These are phyloP conservation scores for Pachyramphus minor DNA, from an alignment of 2,113 vertebrate genomes.

Conservation along the genomic window DNA sequence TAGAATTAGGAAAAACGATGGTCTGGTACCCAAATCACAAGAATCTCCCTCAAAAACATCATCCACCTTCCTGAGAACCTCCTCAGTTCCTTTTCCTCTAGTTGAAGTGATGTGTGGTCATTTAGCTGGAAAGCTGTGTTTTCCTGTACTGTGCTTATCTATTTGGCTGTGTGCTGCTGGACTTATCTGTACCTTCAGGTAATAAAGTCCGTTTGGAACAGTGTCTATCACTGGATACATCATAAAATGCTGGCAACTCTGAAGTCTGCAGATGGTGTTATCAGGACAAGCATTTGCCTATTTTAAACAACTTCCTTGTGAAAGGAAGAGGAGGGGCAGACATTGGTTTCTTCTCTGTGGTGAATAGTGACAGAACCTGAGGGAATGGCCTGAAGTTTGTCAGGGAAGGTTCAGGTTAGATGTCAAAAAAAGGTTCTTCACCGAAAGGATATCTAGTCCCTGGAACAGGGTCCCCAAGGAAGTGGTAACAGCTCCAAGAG, in stretches of 20 bases:
- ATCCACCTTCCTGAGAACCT: not conserved
- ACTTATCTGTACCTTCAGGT: not conserved
- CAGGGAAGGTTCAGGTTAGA: not conserved
- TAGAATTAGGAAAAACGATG: not conserved
- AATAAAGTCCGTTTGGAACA: not conserved
- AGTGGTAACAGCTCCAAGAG: not conserved
- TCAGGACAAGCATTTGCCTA: not conserved
- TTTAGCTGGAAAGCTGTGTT: not conserved
- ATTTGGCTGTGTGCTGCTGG: not conserved
- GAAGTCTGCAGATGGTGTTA: not conserved
- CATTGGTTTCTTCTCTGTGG: not conserved
- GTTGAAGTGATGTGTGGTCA: not conserved
- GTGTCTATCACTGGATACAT: not conserved
- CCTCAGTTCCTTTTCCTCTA: not conserved
- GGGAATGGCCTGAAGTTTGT: not conserved
- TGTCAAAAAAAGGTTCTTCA: not conserved
- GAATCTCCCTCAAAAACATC: not conserved
- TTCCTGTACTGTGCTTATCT: not conserved
- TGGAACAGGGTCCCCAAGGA: not conserved
- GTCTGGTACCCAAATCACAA: not conserved
- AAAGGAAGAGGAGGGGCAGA: not conserved
- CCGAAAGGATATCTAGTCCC: not conserved
- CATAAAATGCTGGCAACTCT: not conserved
- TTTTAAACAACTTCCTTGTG: not conserved
- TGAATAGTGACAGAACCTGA: not conserved